Base-by-base conservation (phyloP, 2,888 invertebrate species). In the Habrosyne pyritoides region DNA sequence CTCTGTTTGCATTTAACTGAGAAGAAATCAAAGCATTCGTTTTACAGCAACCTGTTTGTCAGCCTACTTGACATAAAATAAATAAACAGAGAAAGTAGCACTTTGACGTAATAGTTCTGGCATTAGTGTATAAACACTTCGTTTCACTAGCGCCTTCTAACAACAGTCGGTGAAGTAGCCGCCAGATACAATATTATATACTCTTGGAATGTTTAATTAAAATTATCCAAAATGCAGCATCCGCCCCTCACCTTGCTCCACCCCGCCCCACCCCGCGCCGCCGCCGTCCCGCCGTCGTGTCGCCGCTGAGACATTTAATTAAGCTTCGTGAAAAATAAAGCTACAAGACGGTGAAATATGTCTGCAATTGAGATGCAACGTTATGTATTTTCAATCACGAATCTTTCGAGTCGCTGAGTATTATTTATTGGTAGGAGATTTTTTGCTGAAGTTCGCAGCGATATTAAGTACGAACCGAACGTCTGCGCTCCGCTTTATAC, bases 181-280 rank as follows among this genome's bases (percentile, higher is more conserved):
- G 10, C 21, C 18, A n/a, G 46, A 26, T 52, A 47, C 47, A 42
- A 14, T 42, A 42, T 42, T 42, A 47, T 47, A 33, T 22, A 47
- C 18, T 14, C 12, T n/a, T 21, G 54, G 54, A 54, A 54, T 54
- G 49, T 54, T 54, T 54, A 36, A 54, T 54, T 54, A 54, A 54
- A 54, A 24, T 50, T 26, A 54, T 36, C 26, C 49, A n/a, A 50
- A 50, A 50, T 49, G 54, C 42, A 54, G 36, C 21, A 7, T 7
- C 36, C 14, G 7, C 18, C 24, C 2, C 10, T n/a, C n/a, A n/a
- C n/a, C n/a, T n/a, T n/a, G n/a, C 33, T 12, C 33, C 12, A 30
- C 30, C 10, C 4, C 7, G 3, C 33, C n/a, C 12, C 12, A 1
- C 36, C 36, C 33, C 21, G 36, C 24, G 36, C 36, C 42, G 42